Evolutionary conservation across 2,888 invertebrate species (phyloP).

Genomic region (Tryphoninae sp.): DNA sequence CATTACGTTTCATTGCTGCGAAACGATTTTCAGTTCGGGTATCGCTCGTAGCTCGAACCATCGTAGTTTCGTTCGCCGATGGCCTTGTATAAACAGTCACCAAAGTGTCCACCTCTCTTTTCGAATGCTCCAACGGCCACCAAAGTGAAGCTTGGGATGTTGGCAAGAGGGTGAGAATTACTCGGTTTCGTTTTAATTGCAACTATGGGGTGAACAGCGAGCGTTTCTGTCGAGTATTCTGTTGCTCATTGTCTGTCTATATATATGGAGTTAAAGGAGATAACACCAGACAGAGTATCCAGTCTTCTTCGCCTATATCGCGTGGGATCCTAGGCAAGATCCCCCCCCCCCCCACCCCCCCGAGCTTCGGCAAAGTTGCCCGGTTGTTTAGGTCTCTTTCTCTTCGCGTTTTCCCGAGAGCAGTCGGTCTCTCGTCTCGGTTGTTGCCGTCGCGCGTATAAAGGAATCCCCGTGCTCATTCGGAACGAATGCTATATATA

Average conservation of each 20-base stretch:
- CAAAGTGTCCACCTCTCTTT: conserved; percentile 54
- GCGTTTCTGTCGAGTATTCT: conserved; percentile 9
- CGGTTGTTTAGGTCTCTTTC: conserved; percentile 43
- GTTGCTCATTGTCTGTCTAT: neutral
- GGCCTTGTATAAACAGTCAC: conserved; percentile 50
- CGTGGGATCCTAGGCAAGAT: conserved; percentile 44
- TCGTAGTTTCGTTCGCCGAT: conserved; percentile 52
- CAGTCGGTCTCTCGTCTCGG: conserved; percentile 40
- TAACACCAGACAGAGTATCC: conserved; percentile 13
- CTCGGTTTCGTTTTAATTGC: conserved; percentile 41
- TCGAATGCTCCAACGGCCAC: conserved; percentile 33
- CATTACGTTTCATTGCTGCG: conserved; percentile 51
- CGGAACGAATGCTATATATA: conserved; percentile 27
- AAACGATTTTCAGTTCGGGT: conserved; percentile 54
- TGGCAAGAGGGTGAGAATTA: conserved; percentile 49
- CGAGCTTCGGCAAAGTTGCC: conserved; percentile 46
- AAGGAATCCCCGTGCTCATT: conserved; percentile 44
- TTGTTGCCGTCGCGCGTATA: conserved; percentile 44
- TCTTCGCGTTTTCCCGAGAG: conserved; percentile 25
- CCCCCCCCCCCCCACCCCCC: conserved; percentile 25
- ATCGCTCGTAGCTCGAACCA: conserved; percentile 27
- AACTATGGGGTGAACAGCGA: neutral
- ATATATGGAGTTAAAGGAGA: neutral
- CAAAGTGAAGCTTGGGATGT: neutral
- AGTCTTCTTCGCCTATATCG: conserved; percentile 40